Evolutionary conservation across 2,113 vertebrate genomes (phyloP).

Genomic region (Himantopus leucocephalus): DNA sequence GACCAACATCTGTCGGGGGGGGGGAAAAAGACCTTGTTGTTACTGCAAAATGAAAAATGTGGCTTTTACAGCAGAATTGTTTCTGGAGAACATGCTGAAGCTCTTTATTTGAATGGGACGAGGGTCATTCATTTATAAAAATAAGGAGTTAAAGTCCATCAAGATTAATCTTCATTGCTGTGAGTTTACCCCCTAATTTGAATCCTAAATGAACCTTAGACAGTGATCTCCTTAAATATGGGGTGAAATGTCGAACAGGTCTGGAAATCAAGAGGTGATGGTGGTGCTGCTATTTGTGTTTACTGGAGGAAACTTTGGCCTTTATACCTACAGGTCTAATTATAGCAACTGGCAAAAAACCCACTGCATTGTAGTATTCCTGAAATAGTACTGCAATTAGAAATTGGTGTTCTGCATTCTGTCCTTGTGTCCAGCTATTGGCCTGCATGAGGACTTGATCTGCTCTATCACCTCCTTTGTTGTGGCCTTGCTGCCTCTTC

Average conservation of each 20-base stretch:
- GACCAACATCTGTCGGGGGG: background rate
- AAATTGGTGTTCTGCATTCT: background rate
- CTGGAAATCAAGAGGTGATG: background rate
- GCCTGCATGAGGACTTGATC: background rate
- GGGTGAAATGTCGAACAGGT: background rate
- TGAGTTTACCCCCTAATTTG: background rate
- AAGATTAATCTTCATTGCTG: background rate
- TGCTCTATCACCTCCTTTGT: background rate
- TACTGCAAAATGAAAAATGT: background rate
- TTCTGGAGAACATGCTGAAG: background rate
- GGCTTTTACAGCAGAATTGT: background rate
- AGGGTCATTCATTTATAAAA: background rate
- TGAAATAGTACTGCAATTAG: background rate
- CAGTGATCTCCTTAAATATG: background rate
- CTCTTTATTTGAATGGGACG: background rate
- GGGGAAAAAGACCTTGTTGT: background rate
- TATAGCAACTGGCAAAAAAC: background rate
- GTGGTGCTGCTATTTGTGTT: background rate
- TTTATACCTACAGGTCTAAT: background rate
- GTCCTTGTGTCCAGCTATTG: background rate
- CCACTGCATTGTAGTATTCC: background rate
- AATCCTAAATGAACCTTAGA: background rate
- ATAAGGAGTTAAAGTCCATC: background rate
- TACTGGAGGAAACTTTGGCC: background rate
- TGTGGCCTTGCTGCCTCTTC: background rate